Base-by-base conservation (phyloP, 2,113 vertebrate species). In the Pygoscelis adeliae region DNA sequence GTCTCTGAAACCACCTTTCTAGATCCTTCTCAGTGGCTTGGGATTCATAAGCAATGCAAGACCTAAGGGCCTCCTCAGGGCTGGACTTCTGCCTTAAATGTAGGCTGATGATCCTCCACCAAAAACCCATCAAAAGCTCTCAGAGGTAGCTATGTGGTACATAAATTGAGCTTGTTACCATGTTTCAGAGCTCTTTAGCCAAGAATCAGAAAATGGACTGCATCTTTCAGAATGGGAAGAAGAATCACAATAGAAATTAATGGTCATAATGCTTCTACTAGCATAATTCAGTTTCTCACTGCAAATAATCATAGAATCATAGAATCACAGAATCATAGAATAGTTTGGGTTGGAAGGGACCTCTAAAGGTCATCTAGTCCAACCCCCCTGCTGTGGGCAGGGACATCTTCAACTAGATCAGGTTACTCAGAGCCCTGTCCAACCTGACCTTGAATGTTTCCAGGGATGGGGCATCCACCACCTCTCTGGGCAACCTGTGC, bases 351-450 rank as follows among this genome's bases (percentile, higher is more conserved):
- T 82, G 14, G 5, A 2, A 67, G 30, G 11, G 23, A 46, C 11
- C 2, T 65, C 50, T 63, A 44, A 59, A 81, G 10, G 13, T 40
- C 17, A 22, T 58, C 6, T 46, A 81, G 15, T 70, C 34, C 70
- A 85, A 19, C 2, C 1, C 1, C 6, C 6, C 15, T 38, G 26
- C 47, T 25, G 10, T 29, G 3, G 29, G 13, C 0, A 1, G 26
- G 11, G 56, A 13, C 15, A 73, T 6, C 16, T 65, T 34, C 26
- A 59, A 29, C 8, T 9, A 14, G 11, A 65, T 17, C 38, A 55
- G 7, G 7, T 47, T 66, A 3, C 11, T 86, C 30, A 44, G 26
- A 89, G 17, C 13, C 2, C 10, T 1, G 0, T 38, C 8, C 34
- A 66, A 2, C 10, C 23, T 53, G 11, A 52, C 4, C 25, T 27